Base-by-base conservation (phyloP, 2,113 vertebrate species). In the Rhynchopsitta pachyrhyncha region DNA sequence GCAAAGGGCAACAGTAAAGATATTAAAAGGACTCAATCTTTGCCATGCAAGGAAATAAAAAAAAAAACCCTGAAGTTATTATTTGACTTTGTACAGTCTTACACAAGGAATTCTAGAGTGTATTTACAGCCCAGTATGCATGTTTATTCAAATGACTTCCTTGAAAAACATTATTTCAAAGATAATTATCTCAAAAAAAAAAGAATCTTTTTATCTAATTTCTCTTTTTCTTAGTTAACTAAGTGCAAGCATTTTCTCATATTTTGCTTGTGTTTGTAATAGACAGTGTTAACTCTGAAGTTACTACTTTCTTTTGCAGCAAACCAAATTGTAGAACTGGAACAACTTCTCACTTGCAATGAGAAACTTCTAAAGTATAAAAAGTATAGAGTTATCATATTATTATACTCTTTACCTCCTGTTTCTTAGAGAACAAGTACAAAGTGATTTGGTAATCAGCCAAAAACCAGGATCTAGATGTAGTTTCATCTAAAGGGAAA, bases 21-120 rank as follows among this genome's bases (percentile, higher is more conserved):
- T 42, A 67, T 10, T 49, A 42, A 35, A 77, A 71, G 6, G 11
- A 49, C 17, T 29, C 0, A 0, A 31, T 20, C 6, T 78, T 88
- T 44, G 29, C 31, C 20, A 23, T 14, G 27, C 3, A 85, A 68
- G 13, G 44, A 88, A 82, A 75, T 22, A 22, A 20, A 57, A 57
- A 33, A 33, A 57, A 46, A 73, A 5, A 17, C 11, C 25, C 2
- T 82, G 62, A 66, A 24, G 46, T 41, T 42, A 55, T n/a, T 80
- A 55, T 37, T 60, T 67, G 7, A 12, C 10, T 66, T 70, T 74
- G 2, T 60, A 67, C 9, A 9, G 6, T 60, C 24, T 41, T 41
- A 42, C 29, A 44, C 78, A 82, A 67, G 23, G 10, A 66, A 42
- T 47, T 81, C 18, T 67, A 3, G 5, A 9, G 8, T 49, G 5